These are phyloP conservation scores for Euleptes europaea DNA, from an alignment of 2,113 vertebrate genomes.

Conservation along the genomic window DNA sequence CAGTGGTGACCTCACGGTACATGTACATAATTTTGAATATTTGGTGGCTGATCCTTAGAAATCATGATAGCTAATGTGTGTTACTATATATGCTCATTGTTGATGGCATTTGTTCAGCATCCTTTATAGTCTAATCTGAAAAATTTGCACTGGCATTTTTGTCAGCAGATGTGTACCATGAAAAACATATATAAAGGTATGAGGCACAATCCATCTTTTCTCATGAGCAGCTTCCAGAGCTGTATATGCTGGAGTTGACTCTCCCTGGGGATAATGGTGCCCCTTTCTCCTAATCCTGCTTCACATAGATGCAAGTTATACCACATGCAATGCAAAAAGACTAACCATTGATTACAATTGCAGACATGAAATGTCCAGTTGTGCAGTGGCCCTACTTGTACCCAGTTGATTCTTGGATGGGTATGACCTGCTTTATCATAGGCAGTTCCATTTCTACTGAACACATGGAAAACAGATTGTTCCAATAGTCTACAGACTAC, in stretches of 20 bases:
- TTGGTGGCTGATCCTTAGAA: constrained; percentile 60
- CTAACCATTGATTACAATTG: not conserved
- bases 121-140: constrained; percentile 20
- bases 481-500: too few species aligned
- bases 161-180: too few species aligned
- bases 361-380: not conserved
- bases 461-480: too few species aligned
- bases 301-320: not conserved
- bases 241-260: not conserved
- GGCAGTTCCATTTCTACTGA: too few species aligned
- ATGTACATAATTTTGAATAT: too few species aligned
- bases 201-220: not conserved
- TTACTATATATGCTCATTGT: constrained; percentile 54
- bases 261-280: not conserved
- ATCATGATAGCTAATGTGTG: constrained; percentile 55
- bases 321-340: not conserved
- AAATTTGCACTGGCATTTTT: not conserved
- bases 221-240: not conserved
- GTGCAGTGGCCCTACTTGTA: not conserved
- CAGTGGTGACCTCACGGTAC: too few species aligned
- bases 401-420: not conserved
- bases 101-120: constrained; percentile 35
- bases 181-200: not conserved
- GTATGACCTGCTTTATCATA: not conserved
- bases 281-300: not conserved